phyloP scores from a whole-genome alignment of 1,140 invertebrate species.

The Lordiphosa collinella region DNA sequence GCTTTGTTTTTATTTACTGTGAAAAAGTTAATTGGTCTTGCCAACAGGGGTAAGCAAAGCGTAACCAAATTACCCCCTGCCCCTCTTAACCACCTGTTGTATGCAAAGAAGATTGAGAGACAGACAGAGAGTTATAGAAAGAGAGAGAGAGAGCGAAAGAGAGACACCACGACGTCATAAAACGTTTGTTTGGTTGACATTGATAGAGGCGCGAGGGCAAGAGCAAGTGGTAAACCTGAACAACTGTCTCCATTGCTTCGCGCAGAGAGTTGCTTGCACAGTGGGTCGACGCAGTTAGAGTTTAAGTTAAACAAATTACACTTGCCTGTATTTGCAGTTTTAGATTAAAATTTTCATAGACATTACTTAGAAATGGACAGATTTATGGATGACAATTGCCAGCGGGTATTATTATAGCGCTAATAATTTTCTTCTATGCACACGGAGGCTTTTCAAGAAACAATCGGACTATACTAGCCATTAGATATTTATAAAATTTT shows the following conservation, averaged over 20 bases:
- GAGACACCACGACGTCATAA: conserved; percentile 22
- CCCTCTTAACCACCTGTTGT: conserved; percentile 35
- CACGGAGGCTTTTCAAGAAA: too few species aligned
- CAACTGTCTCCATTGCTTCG: too few species aligned
- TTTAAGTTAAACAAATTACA: background rate
- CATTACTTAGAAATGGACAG: too few species aligned
- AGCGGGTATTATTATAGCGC: too few species aligned
- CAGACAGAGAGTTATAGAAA: background rate
- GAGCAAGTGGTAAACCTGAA: background rate
- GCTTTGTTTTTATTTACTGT: conserved; percentile 7
- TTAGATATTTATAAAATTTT: too few species aligned
- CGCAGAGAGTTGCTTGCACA: too few species aligned
- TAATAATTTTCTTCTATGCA: too few species aligned
- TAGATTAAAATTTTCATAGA: too few species aligned
- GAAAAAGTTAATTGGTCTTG: conserved; percentile 18
- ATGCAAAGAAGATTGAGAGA: background rate
- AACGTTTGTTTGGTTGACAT: conserved; percentile 7
- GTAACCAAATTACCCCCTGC: background rate
- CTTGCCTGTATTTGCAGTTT: background rate
- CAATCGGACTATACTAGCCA: too few species aligned
- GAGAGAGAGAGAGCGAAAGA: background rate
- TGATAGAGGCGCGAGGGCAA: conserved; percentile 3
- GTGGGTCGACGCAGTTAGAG: too few species aligned
- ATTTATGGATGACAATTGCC: too few species aligned
- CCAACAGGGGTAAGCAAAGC: background rate